Conservation (phyloP, 2,888 invertebrate genomes). For the Pristionchus exspectatus region DNA sequence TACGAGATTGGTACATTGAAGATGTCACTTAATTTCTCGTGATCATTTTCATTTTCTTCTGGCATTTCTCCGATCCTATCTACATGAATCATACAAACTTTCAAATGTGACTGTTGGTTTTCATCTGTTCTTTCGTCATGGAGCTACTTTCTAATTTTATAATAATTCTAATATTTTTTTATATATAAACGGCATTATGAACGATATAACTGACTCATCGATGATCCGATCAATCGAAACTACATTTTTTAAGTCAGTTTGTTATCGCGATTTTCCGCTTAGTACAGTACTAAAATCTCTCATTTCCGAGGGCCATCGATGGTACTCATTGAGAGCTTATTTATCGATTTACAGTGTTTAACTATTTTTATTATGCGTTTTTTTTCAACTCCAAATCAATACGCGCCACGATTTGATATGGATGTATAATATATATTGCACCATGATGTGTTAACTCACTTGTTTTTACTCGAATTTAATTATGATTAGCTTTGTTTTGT, state of each 20-base stretch:
- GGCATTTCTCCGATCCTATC: background rate
- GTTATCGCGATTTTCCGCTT: too few relatives aligned
- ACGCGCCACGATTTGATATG: background rate
- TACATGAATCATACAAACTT: background rate
- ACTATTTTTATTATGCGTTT: background rate
- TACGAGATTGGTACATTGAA: too few relatives aligned
- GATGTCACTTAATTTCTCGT: background rate
- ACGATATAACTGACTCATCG: too few relatives aligned
- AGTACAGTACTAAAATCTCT: too few relatives aligned
- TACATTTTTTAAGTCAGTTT: too few relatives aligned
- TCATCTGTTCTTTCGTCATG: background rate
- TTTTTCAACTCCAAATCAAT: background rate
- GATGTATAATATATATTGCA: background rate
- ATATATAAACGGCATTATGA: too few relatives aligned
- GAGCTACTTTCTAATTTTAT: background rate
- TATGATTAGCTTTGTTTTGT: background rate
- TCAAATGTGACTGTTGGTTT: background rate
- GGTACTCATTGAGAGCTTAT: background rate
- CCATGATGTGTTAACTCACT: background rate
- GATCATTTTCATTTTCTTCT: slow-evolving; percentile 1
- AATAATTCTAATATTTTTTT: too few relatives aligned
- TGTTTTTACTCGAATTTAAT: background rate
- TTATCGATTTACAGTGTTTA: background rate
- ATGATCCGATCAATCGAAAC: too few relatives aligned
- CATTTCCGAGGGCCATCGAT: too few relatives aligned